Evolutionary conservation across 1,140 invertebrate genomes (phyloP).

Genomic region (Cheumatopsyche charites): DNA sequence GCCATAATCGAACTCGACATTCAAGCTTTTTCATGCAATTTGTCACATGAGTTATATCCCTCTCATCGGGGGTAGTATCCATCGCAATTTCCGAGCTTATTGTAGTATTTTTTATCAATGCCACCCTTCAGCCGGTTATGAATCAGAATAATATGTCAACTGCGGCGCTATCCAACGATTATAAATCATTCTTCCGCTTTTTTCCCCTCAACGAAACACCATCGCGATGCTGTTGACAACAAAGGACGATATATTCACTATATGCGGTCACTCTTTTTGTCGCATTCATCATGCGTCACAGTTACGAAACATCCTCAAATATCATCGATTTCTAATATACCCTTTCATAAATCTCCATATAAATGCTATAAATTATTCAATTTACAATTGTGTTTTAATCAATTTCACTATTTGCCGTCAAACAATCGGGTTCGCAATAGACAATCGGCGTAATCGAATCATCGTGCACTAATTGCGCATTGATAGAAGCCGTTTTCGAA

Average conservation of each 20-base stretch:
- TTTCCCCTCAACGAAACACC: neutral
- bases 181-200: constrained; percentile 13
- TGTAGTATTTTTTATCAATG: neutral
- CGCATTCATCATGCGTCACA: constrained; percentile 11
- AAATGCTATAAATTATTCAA: too few species aligned
- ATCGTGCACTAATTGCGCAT: too few species aligned
- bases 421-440: too few species aligned
- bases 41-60: too few species aligned
- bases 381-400: too few species aligned
- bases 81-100: neutral
- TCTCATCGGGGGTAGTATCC: neutral
- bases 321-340: too few species aligned
- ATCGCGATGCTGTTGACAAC: constrained; percentile 15
- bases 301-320: neutral
- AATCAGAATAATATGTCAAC: constrained; percentile 26
- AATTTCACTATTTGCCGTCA: too few species aligned
- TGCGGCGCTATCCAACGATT: neutral
- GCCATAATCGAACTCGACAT: too few species aligned
- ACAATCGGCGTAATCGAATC: too few species aligned
- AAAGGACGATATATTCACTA: constrained; percentile 18
- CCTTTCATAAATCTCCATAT: too few species aligned
- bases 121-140: neutral
- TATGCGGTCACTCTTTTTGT: constrained; percentile 13
- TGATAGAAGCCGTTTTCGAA: too few species aligned
- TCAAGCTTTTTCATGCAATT: too few species aligned